Percentiles rank a stretch among this genome's conserved stretches.
phyloP scores from a whole-genome alignment of 2,888 invertebrate genomes.

The Drosophila fungiperda region DNA sequence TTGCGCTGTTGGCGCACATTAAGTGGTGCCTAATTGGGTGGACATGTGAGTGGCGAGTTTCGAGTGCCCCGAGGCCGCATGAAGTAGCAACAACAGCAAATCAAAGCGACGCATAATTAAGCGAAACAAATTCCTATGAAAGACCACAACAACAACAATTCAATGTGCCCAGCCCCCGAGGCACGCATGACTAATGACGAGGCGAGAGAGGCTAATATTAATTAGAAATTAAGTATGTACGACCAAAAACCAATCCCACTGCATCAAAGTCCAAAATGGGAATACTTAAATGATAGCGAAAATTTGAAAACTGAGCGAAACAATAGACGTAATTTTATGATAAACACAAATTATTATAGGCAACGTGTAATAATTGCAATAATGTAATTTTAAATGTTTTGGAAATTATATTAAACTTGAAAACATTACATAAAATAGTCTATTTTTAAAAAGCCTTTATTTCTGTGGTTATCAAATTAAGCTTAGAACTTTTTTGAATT shows the following conservation, averaged over 20 bases:
- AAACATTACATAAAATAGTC: background rate
- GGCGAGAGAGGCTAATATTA: constrained; percentile 54
- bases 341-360: background rate
- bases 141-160: constrained; percentile 7
- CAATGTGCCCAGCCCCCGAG: constrained; percentile 18
- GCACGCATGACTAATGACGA: constrained; percentile 60
- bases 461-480: background rate
- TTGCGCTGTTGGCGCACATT: constrained; percentile 30
- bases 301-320: constrained; percentile 6
- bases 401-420: background rate
- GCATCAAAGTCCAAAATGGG: constrained; percentile 2
- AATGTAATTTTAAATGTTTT: background rate
- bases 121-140: constrained; percentile 25
- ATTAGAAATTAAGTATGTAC: constrained; percentile 60
- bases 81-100: constrained; percentile 24
- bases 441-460: background rate
- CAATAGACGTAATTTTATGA: background rate
- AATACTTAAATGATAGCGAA: constrained; percentile 5
- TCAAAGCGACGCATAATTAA: constrained; percentile 57
- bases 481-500: too few relatives aligned
- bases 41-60: constrained; percentile 44
- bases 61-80: constrained; percentile 24
- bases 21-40: constrained; percentile 68
- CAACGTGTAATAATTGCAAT: background rate
- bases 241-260: constrained; percentile 25